Base-by-base conservation (phyloP, 2,797 vertebrate genomes). In the Microcaecilia unicolor region DNA sequence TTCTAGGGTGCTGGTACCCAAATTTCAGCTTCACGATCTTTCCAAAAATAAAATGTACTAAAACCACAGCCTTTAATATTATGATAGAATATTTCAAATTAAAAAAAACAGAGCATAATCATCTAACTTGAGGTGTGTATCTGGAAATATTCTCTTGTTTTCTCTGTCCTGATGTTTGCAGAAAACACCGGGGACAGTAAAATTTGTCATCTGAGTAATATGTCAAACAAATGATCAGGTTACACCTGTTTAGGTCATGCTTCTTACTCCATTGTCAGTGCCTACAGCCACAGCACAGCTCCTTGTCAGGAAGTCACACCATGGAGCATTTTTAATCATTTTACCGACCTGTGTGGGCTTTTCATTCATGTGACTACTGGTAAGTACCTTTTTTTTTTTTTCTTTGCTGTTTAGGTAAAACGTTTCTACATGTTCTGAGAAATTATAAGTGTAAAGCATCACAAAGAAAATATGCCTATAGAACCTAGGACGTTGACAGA, bases 171-270 rank as follows among this genome's bases (percentile, higher is more conserved):
- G n/a, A n/a, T n/a, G n/a, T n/a, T n/a, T n/a, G n/a, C 15, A 19
- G 24, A 36, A 41, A 41, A 34, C 15, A 28, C 27, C 31, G 37
- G 21, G 55, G 34, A 23, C 1, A 3, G 4, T 4, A 39, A 33
- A 23, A 6, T 19, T 48, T 58, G 37, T 52, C 25, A 29, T 58
- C 37, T 57, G 60, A 58, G 31, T 53, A 41, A 33, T 36, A 49
- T 43, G 45, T 31, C 43, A 48, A 56, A 61, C 43, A 55, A 44
- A 31, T 6, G 61, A 67, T 82, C 67, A 49, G 55, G 70, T 83
- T 81, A 66, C 73, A 66, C 54, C 56, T 27, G 12, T 62, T 70
- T 46, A 13, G 44, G 50, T 74, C 58, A 13, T 10, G 46, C 61
- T n/a, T n/a, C n/a, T 70, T 25, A 74, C 72, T 65, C 46, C 37